Evolutionary conservation across 2,888 invertebrate genomes (phyloP).

Genomic region (Raillietiella orientalis): DNA sequence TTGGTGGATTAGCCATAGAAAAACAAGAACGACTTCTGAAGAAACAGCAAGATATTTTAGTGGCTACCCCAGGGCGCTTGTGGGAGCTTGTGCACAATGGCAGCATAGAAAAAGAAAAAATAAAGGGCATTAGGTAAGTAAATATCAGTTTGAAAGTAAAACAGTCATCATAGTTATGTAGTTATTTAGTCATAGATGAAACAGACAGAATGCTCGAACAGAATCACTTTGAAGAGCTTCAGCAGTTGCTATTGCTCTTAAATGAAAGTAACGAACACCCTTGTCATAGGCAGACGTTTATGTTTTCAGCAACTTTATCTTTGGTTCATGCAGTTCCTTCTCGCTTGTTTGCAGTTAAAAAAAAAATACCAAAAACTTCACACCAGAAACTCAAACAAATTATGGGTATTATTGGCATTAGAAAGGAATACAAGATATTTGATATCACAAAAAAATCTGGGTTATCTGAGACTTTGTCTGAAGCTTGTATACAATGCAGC

Average conservation of each 20-base stretch:
- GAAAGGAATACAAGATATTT: slow-evolving; percentile 51
- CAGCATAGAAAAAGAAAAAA: slow-evolving; percentile 34
- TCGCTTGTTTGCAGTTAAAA: slow-evolving; percentile 9
- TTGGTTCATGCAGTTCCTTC: slow-evolving; percentile 49
- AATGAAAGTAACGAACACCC: slow-evolving; percentile 19
- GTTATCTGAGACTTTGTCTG: slow-evolving; percentile 47
- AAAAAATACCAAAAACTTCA: slow-evolving; percentile 17
- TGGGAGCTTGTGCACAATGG: slow-evolving; percentile 71
- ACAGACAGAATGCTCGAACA: slow-evolving; percentile 93
- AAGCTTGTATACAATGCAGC: slow-evolving; percentile 25
- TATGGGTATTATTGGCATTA: slow-evolving; percentile 46
- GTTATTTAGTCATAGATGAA: slow-evolving; percentile 81
- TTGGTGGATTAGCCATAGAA: slow-evolving; percentile 75
- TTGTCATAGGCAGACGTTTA: slow-evolving; percentile 51
- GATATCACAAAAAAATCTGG: slow-evolving; percentile 57
- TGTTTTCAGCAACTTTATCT: slow-evolving; percentile 89
- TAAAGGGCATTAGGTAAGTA: slow-evolving; percentile 28
- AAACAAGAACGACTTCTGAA: slow-evolving; percentile 66
- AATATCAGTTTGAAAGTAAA: not conserved
- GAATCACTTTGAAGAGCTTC: slow-evolving; percentile 77
- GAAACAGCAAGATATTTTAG: slow-evolving; percentile 61
- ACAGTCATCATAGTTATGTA: slow-evolving; percentile 11
- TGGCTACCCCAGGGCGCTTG: slow-evolving; percentile 83
- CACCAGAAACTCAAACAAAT: slow-evolving; percentile 41
- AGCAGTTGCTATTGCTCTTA: slow-evolving; percentile 38